Percentiles rank a stretch among this genome's conserved stretches.
Conservation (phyloP, 2,888 invertebrate genomes). For the Anorthoa munda region DNA sequence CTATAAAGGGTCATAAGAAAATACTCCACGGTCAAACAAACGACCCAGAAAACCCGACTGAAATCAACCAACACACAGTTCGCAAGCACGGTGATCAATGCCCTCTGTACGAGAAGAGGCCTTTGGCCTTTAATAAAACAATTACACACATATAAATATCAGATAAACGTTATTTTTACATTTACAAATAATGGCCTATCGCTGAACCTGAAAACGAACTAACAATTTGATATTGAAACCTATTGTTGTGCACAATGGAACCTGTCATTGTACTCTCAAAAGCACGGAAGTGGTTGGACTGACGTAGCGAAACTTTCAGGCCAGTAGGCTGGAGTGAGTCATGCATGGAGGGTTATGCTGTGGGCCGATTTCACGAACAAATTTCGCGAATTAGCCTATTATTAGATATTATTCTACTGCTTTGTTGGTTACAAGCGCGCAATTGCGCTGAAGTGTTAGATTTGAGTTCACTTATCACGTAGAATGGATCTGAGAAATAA, state of each 20-base stretch:
- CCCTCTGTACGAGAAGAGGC: not conserved
- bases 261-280: constrained; percentile 15
- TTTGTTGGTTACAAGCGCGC: too few species aligned
- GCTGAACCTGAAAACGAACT: constrained; percentile 35
- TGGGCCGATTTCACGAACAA: not conserved
- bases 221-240: constrained; percentile 30
- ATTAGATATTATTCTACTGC: too few species aligned
- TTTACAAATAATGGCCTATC: constrained; percentile 6
- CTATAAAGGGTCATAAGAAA: too few species aligned
- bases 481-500: too few species aligned
- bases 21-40: too few species aligned
- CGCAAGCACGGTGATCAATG: too few species aligned
- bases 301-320: constrained; percentile 8
- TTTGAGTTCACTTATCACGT: too few species aligned
- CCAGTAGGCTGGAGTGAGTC: not conserved
- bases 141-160: constrained; percentile 2
- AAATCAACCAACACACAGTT: not conserved
- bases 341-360: not conserved
- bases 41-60: not conserved
- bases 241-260: constrained; percentile 20
- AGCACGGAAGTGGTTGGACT: constrained; percentile 1
- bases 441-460: too few species aligned
- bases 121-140: not conserved
- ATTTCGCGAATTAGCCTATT: not conserved
- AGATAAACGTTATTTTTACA: constrained; percentile 4